A percentile compares a stretch with the other conserved stretches of the same genome.
Conservation (phyloP, 2,888 invertebrate genomes). For the Ctena decussata region DNA sequence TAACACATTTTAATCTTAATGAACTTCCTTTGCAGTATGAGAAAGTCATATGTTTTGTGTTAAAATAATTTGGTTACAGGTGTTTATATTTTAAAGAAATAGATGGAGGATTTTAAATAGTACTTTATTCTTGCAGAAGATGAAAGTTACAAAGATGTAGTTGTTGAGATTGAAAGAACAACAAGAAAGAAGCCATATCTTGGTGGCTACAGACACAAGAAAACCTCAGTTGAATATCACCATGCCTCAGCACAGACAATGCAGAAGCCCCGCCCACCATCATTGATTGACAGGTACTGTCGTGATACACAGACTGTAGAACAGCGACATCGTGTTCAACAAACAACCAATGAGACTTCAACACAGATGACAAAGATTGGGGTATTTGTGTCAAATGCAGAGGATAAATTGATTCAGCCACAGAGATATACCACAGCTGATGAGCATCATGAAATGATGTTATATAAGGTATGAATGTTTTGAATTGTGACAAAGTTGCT, state of each 20-base stretch:
- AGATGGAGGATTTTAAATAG: too few relatives aligned
- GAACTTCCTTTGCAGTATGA: too few relatives aligned
- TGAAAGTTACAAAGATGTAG: slow-evolving; percentile 82
- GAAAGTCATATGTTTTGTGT: too few relatives aligned
- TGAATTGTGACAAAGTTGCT: too few relatives aligned
- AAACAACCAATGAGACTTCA: slow-evolving; percentile 85
- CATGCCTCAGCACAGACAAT: slow-evolving; percentile 95
- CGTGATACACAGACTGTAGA: slow-evolving; percentile 87
- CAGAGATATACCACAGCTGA: slow-evolving; percentile 86
- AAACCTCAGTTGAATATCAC: slow-evolving; percentile 91
- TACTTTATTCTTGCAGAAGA: slow-evolving; percentile 77
- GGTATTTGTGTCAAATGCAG: slow-evolving; percentile 83
- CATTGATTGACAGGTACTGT: slow-evolving; percentile 80
- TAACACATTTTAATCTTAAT: too few relatives aligned
- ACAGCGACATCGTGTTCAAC: slow-evolving; percentile 81
- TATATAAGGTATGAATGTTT: slow-evolving; percentile 79
- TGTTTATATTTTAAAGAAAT: too few relatives aligned
- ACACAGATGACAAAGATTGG: slow-evolving; percentile 87
- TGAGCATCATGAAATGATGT: slow-evolving; percentile 78
- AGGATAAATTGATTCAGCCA: slow-evolving; percentile 85
- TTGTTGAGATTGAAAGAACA: slow-evolving; percentile 86
- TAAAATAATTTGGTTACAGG: too few relatives aligned
- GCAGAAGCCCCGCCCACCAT: slow-evolving; percentile 80
- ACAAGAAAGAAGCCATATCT: slow-evolving; percentile 91
- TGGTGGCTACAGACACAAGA: slow-evolving; percentile 93